Evolutionary conservation across 2,113 vertebrate species (phyloP), one percentile per base, ranked within the genome.

Genomic region (Tragelaphus strepsiceros): DNA sequence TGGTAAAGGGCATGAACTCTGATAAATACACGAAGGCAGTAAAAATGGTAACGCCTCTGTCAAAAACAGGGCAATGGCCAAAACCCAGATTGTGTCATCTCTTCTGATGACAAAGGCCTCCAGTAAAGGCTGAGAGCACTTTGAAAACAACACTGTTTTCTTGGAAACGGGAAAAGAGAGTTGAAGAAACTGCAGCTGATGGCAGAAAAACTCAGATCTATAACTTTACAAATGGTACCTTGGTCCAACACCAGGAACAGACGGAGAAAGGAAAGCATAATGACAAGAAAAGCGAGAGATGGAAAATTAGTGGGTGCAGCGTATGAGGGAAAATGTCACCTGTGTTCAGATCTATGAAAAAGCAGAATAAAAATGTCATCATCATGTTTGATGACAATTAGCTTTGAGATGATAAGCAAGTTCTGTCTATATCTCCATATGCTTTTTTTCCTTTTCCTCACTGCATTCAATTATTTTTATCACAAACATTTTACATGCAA

Each of bases 171-270:
- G 96, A 16, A 24, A 96, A 98, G 86, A 98, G 98, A 51, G 98
- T 98, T 88, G 96, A 98, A 53, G 98, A 98, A 96, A 98, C 77
- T 3, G 97, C 93, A 28, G 80, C 97, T 88, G 97, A 98, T 59
- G 98, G 97, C 77, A 98, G 98, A 94, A 99, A 98, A 97, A 93
- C 97, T 90, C 92, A 98, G 94, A 97, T 96, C 83, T 51, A 98
- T 91, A 97, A 51, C 51, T 54, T 98, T 74, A 97, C 96, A 94
- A 97, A 98, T 30, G 74, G 90, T 0, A 78, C 90, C 2, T 89
- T 98, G 97, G 12, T 94, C 95, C 98, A 97, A 61, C 86, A 97
- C 26, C 97, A 98, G 88, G 64, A 98, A 54, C 96, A 94, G 95
- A 96, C 97, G 82, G 98, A 96, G 49, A 98, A 97, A 64, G 88